Conservation (phyloP, 2,113 vertebrate species). For the Pagrus major region DNA sequence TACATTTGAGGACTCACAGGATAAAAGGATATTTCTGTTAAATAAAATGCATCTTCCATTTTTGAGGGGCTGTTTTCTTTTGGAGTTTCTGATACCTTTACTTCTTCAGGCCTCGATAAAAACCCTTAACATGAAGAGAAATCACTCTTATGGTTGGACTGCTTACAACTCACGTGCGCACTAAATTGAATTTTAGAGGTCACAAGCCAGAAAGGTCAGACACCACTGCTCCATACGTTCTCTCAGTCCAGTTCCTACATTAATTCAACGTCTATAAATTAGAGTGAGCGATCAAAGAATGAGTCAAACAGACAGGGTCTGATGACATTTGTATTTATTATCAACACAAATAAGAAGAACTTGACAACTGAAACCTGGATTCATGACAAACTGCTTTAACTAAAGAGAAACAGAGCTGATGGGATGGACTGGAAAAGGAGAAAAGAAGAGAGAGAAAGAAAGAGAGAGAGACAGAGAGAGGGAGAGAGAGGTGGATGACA, state of each 20-base stretch:
- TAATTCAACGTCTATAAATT: background rate
- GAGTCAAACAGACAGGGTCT: background rate
- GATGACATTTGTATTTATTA: background rate
- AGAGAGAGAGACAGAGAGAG: background rate
- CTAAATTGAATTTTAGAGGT: constrained; percentile 29
- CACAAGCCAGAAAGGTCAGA: background rate
- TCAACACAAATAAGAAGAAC: background rate
- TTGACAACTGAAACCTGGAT: background rate
- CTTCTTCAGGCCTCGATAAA: background rate
- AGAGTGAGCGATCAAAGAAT: background rate
- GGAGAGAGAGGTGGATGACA: constrained; percentile 58
- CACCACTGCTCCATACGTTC: background rate
- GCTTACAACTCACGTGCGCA: background rate
- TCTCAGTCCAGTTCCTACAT: background rate
- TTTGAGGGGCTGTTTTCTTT: too few relatives aligned
- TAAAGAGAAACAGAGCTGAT: background rate
- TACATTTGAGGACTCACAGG: background rate
- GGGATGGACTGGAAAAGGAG: constrained; percentile 6
- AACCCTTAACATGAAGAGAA: background rate
- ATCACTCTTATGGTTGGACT: background rate
- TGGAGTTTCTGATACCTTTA: background rate
- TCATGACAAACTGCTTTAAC: background rate
- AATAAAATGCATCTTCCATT: background rate
- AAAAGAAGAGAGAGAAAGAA: background rate
- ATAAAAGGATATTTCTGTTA: background rate